Base-by-base conservation (phyloP, 2,113 vertebrate species). In the Alligator mississippiensis region DNA sequence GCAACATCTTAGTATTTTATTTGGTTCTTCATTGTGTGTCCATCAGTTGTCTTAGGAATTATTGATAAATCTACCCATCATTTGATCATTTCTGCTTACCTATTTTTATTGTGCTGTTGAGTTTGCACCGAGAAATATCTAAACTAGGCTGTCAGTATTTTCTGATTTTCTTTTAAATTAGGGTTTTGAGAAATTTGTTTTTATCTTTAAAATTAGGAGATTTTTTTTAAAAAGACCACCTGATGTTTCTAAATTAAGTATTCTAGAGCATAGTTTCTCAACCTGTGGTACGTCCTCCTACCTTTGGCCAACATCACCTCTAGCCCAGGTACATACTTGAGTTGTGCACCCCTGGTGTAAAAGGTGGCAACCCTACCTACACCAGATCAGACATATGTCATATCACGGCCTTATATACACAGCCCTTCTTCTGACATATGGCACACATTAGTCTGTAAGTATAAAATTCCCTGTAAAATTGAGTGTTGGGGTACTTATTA, bases 231-330 rank as follows among this genome's bases (percentile, higher is more conserved):
- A 94, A 93, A 85, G 24, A 5, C 3, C 0, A 2, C 30, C 24
- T 75, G 61, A 84, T 84, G 25, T 86, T 94, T 93, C 93, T 77
- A 88, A 89, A 84, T 75, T 83, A 38, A 38, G 7, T 38, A 38
- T 38, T 38, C 38, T 38, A 38, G 38, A 8, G 38, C 38, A 38
- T 38, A 38, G 38, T 38, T 38, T 38, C 38, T 38, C 38, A 38
- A 5, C 38, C 38, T 38, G 38, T 38, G 38, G 38, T 38, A 38
- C 38, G 38, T 5, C 38, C 38, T 38, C 38, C 38, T 38, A 38
- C 38, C 38, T 38, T 38, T 38, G 38, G 38, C 38, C 38, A 38
- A 38, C 38, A 8, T 38, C 38, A 38, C 38, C 38, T 38, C 38
- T 38, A 38, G 38, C 38, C 38, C 38, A 38, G 38, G 38, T 38